Evolutionary conservation across 2,888 invertebrate genomes (phyloP), one percentile per base, ranked within the genome.

Genomic region (Neoascia interrupta): DNA sequence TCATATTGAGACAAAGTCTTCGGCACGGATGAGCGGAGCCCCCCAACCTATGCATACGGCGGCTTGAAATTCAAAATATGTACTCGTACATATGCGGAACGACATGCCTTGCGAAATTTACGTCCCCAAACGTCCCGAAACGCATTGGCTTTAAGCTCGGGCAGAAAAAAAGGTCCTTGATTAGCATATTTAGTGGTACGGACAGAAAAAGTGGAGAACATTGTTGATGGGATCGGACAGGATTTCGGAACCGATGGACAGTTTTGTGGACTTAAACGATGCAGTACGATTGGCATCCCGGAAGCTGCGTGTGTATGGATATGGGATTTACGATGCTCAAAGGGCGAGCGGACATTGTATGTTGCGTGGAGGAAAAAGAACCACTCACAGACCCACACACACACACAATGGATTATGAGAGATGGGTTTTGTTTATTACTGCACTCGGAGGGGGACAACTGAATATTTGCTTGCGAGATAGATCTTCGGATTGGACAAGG

Each of bases 1-100:
- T 79, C 72, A 79, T 73, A 79, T 79, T 73, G 72, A 73, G 79
- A 73, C 66, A 79, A 73, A 68, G 79, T 73, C 79, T 49, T 73
- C 54, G 43, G 41, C 47, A 64, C 45, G 76, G 61, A 36, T 61
- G 72, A 60, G 64, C 53, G 63, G 43, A 51, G n/a, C 11, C 13
- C 63, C 31, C n/a, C n/a, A n/a, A 8, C 31, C 26, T 10, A 6
- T 1, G 15, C 43, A 53, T 34, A 54, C 47, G 16, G 26, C n/a
- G 28, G 13, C 19, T 28, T 43, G 8, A 31, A 45, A 41, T 39
- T 41, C 63, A 26, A 75, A 69, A 54, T 63, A 36, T 63, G 64
- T 60, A 43, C 64, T 43, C 19, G 64, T 56, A 56, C 72, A 72
- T 72, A 64, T 70, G 70, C 53, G 70, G 36, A 54, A 45, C 37